Base-by-base conservation (phyloP, 2,113 vertebrate genomes). In the Aleadryas rufinucha region DNA sequence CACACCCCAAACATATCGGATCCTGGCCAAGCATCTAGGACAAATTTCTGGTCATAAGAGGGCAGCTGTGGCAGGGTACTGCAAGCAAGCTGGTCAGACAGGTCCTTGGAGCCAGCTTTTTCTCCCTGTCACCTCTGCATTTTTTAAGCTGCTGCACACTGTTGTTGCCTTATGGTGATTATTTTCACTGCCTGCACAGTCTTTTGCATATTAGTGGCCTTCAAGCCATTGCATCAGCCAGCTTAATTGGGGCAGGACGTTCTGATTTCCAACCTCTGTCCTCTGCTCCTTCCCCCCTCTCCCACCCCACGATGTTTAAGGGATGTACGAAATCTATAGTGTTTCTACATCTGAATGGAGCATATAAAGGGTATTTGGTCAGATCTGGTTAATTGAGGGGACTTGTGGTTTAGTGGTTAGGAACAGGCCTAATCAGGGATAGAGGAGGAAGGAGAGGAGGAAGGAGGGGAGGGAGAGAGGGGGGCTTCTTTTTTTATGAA, bases 401-500 rank as follows among this genome's bases (percentile, higher is more conserved):
- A 98, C 95, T 90, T 94, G 88, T 30, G 52, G 93, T 97, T 97
- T 96, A 93, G 97, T 49, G 21, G 93, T 90, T 85, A 96, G 94
- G 95, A 95, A 82, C 66, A 21, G 87, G 79, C 70, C 93, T 98
- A 82, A 97, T 93, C 84, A 82, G 69, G 94, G 59, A 31, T 35
- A 69, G 78, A 85, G 84, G 50, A 69, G 66, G 94, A 87, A 85
- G 64, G 64, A 84, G 66, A 86, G 75, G 64, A 65, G 66, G 92
- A 82, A 85, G 75, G 70, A 81, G 64, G 53, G 82, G 91, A 27
- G 59, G 28, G 70, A 59, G 49, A 28, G 59, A 52, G 75, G 77
- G 83, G 87, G 80, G 52, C 33, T 84, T 85, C 97, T 96, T 97
- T 98, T 98, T 97, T 97, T 92, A 97, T 98, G 95, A 98, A 97